Percentiles rank a stretch among this genome's conserved stretches.
Evolutionary conservation across 2,797 vertebrate genomes (phyloP).

Genomic region (Sebastes alutus): DNA sequence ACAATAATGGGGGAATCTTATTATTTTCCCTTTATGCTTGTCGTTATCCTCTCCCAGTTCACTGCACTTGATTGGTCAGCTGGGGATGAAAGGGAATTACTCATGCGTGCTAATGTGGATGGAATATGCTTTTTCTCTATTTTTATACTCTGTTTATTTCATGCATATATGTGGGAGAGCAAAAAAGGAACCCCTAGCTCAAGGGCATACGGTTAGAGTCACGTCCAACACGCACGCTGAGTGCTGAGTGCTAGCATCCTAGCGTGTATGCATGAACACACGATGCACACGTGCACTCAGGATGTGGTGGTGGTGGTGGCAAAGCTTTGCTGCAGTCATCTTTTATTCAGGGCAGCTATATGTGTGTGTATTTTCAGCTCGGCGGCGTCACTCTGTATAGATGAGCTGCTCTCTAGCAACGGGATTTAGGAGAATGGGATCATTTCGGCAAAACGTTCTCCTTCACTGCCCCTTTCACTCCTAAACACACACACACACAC

Average conservation of each 20-base stretch:
- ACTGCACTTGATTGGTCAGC: constrained; percentile 47
- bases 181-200: constrained; percentile 23
- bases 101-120: constrained; percentile 49
- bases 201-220: constrained; percentile 15
- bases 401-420: constrained; percentile 57
- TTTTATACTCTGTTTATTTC: constrained; percentile 33
- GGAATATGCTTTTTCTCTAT: constrained; percentile 58
- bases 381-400: constrained; percentile 46
- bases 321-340: constrained; percentile 45
- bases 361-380: constrained; percentile 59
- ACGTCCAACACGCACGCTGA: constrained; percentile 16
- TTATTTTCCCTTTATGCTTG: background rate
- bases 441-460: constrained; percentile 49
- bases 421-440: constrained; percentile 56
- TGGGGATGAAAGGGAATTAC: constrained; percentile 60
- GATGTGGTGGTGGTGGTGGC: background rate
- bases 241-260: constrained; percentile 30
- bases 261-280: background rate
- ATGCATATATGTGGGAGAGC: background rate
- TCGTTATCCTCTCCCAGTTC: constrained; percentile 35
- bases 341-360: constrained; percentile 67
- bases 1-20: background rate
- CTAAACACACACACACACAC: background rate
- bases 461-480: constrained; percentile 28
- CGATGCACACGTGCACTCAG: constrained; percentile 20